Percentiles rank a stretch among this genome's conserved stretches.
Evolutionary conservation across 92 coral and sea anemone genomes (phyloP).

Genomic region (Phenganax marumi): DNA sequence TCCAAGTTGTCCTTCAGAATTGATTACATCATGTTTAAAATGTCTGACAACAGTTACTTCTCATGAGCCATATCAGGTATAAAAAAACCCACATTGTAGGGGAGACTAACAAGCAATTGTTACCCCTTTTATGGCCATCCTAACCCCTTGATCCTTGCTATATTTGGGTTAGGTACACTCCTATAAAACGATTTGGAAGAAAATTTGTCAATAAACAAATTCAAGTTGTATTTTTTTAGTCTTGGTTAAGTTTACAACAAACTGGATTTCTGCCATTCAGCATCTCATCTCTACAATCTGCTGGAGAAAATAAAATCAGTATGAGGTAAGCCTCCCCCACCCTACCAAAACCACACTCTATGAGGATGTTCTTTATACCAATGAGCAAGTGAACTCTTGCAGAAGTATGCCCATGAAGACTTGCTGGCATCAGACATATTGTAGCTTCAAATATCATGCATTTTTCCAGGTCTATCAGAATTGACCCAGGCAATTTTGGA

Average conservation of each 20-base stretch:
- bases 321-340: conserved; percentile 11
- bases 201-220: background rate
- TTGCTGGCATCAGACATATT: background rate
- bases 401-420: too few relatives aligned
- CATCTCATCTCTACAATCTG: conserved; percentile 62
- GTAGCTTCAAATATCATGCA: background rate
- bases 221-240: conserved; percentile 48
- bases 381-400: too few relatives aligned
- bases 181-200: background rate
- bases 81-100: too few relatives aligned
- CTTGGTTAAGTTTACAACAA: conserved; percentile 89
- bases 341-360: too few relatives aligned
- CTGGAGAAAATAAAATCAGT: conserved; percentile 47
- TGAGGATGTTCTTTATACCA: too few relatives aligned
- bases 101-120: too few relatives aligned
- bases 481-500: conserved; percentile 88
- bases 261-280: conserved; percentile 90
- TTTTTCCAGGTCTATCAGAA: conserved; percentile 65
- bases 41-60: conserved; percentile 86
- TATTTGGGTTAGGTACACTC: too few relatives aligned
- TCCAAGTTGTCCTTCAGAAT: conserved; percentile 75
- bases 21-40: conserved; percentile 77
- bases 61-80: conserved; percentile 82
- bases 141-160: too few relatives aligned
- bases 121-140: too few relatives aligned